Conservation (phyloP, 1,140 invertebrate genomes). For the Drosophila varians region DNA sequence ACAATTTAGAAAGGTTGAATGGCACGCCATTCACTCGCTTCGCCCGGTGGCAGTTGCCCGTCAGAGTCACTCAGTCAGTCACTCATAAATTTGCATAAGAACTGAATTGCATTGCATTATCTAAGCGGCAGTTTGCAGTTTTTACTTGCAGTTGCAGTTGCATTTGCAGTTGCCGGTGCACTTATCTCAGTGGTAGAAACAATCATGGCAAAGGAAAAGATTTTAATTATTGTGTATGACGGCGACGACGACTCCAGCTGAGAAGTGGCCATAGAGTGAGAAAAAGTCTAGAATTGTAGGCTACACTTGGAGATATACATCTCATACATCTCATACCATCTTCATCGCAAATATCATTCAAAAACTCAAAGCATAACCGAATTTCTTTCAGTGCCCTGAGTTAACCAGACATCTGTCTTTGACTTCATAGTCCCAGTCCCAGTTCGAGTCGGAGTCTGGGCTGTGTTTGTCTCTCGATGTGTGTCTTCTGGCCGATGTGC, state of each 20-base stretch:
- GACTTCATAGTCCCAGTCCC: slow-evolving; percentile 11
- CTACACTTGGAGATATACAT: too few relatives aligned
- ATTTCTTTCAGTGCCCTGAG: background rate
- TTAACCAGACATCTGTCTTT: slow-evolving; percentile 13
- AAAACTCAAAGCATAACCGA: background rate
- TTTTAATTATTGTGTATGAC: slow-evolving; percentile 80
- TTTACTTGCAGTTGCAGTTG: slow-evolving; percentile 22
- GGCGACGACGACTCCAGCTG: slow-evolving; percentile 39
- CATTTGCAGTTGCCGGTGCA: slow-evolving; percentile 40
- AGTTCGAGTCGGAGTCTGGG: slow-evolving; percentile 1
- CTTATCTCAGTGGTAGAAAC: slow-evolving; percentile 66
- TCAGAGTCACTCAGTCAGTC: slow-evolving; percentile 60
- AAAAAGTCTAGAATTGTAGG: slow-evolving; percentile 24
- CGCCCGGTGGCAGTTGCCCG: slow-evolving; percentile 54
- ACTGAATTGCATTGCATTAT: slow-evolving; percentile 66
- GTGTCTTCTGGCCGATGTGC: slow-evolving; percentile 52
- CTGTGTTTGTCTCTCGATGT: background rate
- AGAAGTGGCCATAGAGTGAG: slow-evolving; percentile 20
- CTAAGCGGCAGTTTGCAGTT: slow-evolving; percentile 57
- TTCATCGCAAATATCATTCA: too few relatives aligned
- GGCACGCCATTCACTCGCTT: slow-evolving; percentile 67
- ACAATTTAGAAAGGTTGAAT: slow-evolving; percentile 77
- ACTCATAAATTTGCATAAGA: slow-evolving; percentile 79
- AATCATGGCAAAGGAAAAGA: slow-evolving; percentile 60
- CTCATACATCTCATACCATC: too few relatives aligned